Evolutionary conservation across 92 coral and sea anemone species (phyloP).

Genomic region (Siderastrea siderea): DNA sequence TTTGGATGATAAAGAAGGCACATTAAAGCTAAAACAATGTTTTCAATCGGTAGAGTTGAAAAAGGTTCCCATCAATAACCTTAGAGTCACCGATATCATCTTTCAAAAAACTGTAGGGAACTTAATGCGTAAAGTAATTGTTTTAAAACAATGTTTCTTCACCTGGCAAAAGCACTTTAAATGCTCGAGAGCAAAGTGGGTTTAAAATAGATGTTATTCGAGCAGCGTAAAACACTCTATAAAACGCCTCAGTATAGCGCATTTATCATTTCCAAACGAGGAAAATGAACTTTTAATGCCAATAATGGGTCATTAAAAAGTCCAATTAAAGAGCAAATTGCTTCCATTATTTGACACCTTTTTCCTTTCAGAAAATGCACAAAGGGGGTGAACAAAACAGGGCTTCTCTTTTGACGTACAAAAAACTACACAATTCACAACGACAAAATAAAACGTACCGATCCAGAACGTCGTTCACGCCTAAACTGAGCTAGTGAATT

Average conservation of each 20-base stretch:
- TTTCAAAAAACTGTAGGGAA: constrained; percentile 3
- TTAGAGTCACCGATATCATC: constrained; percentile 1
- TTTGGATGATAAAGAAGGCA: background rate
- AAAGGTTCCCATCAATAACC: background rate
- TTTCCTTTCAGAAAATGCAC: constrained; percentile 31
- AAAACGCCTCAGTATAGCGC: background rate
- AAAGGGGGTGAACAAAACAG: constrained; percentile 20
- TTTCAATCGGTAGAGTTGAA: background rate
- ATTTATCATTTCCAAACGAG: background rate
- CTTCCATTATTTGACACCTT: constrained; percentile 52
- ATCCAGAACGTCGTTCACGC: background rate
- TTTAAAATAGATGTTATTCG: constrained; percentile 5
- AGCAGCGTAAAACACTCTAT: background rate
- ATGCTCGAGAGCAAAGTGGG: constrained; percentile 9
- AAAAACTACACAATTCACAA: background rate
- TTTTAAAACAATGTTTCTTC: constrained; percentile 39
- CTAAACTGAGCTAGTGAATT: background rate
- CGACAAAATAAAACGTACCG: background rate
- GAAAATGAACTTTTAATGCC: constrained; percentile 16
- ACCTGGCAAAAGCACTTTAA: constrained; percentile 39
- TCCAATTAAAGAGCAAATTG: constrained; percentile 43
- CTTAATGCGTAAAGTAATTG: constrained; percentile 6
- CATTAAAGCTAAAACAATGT: background rate
- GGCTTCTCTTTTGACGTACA: background rate
- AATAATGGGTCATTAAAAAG: constrained; percentile 20